These are phyloP conservation scores for Meteorus colon DNA, from an alignment of 2,888 invertebrate species.

Conservation along the genomic window DNA sequence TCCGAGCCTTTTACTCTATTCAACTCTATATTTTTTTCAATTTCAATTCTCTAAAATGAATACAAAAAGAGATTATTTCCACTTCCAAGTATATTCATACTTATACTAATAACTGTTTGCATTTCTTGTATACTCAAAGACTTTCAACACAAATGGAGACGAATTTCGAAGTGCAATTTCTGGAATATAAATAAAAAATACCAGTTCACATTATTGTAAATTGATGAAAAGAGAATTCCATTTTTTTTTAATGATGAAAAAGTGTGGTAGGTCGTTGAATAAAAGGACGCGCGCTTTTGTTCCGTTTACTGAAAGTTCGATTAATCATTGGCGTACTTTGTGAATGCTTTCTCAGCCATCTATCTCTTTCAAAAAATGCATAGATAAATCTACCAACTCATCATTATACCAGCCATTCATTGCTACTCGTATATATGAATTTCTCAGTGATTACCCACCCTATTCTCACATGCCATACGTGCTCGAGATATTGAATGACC, in stretches of 20 bases:
- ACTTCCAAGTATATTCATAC: background rate
- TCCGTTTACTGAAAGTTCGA: background rate
- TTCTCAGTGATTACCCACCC: background rate
- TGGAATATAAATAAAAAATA: background rate
- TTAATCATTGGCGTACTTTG: background rate
- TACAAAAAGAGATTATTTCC: background rate
- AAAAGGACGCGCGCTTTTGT: background rate
- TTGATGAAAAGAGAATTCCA: background rate
- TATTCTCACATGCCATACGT: background rate
- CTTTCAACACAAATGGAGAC: background rate
- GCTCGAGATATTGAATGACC: background rate
- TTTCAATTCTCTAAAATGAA: constrained; percentile 9
- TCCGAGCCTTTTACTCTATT: constrained; percentile 8
- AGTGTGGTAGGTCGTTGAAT: background rate
- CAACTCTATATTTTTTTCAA: constrained; percentile 29
- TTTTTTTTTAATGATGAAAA: background rate
- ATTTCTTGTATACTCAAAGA: background rate
- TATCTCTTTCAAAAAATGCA: background rate
- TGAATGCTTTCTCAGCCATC: background rate
- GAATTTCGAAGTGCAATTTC: background rate
- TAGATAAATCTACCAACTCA: background rate
- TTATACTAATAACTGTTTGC: background rate
- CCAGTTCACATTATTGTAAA: background rate
- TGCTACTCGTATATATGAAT: background rate
- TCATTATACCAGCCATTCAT: background rate